Conservation (phyloP, 37 sponge, comb jelly and placozoan species). For the Aplysina aerophoba region DNA sequence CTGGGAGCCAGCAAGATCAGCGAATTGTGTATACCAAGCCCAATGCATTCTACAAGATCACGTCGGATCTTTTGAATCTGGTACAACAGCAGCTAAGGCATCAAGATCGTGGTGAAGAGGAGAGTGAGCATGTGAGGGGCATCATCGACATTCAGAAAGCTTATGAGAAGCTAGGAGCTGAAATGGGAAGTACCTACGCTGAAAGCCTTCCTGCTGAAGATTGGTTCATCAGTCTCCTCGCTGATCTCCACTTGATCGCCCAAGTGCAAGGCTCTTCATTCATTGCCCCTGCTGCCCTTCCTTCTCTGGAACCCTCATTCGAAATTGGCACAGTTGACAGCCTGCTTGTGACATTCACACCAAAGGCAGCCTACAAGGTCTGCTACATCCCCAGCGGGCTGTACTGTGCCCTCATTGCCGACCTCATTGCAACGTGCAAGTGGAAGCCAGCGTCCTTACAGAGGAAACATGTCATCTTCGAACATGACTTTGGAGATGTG, state of each 20-base stretch:
- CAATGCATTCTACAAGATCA: background rate
- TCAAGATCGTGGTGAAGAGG: too few relatives aligned
- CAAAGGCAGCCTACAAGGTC: background rate
- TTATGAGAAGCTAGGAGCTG: too few relatives aligned
- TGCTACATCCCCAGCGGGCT: conserved; percentile 25
- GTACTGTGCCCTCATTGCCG: conserved; percentile 26
- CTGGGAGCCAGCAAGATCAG: too few relatives aligned
- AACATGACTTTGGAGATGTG: background rate
- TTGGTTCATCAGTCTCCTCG: conserved; percentile 17
- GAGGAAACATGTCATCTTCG: background rate
- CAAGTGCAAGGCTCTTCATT: background rate
- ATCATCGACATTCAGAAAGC: background rate
- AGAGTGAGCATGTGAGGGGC: background rate
- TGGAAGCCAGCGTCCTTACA: background rate
- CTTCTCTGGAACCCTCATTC: background rate
- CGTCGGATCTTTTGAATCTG: background rate
- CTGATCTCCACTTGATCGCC: background rate
- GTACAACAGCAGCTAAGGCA: too few relatives aligned
- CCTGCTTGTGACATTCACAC: background rate
- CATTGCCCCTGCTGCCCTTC: conserved; percentile 21
- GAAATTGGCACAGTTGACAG: background rate
- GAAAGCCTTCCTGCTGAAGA: too few relatives aligned
- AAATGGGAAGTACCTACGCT: too few relatives aligned
- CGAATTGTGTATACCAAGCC: background rate
- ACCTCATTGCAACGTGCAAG: background rate